Base-by-base conservation (phyloP, 2,888 invertebrate species). In the Tineola bisselliella region DNA sequence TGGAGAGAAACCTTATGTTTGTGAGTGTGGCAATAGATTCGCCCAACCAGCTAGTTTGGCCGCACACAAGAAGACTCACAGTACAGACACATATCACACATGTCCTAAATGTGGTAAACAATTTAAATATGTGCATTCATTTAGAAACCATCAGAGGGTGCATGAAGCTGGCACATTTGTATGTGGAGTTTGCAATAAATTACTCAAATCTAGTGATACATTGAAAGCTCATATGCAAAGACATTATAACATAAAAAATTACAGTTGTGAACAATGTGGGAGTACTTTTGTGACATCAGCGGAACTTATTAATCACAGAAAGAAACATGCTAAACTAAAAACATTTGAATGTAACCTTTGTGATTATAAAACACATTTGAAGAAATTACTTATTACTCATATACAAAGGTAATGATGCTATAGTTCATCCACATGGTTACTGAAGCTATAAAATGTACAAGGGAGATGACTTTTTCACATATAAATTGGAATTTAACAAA, bases 191-290 rank as follows among this genome's bases (percentile, higher is more conserved):
- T 88, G 88, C 64, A 72, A 74, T n/a, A 87, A 86, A 66, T 66
- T 66, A 38, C 69, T 87, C 15, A 87, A 87, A 70, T 77, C 84
- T 0, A 79, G 77, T 59, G 75, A 77, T 56, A 75, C 81, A 10
- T 69, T 86, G 13, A 73, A 76, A 62, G 75, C 76, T 56, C 88
- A 88, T 63, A 77, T 82, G 71, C 75, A 76, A 61, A 71, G 88
- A 43, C 88, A 88, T 69, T 77, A 79, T 59, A 86, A 87, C 64
- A 76, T 88, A 52, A 73, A 73, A 56, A 84, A 87, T 65, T 88
- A 73, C 62, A 87, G 74, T 62, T 88, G 88, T 70, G 87, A 87
- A 66, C 80, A 80, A 44, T 88, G 87, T 70, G 87, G 88, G 11
- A 74, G 74, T 52, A 82, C 79, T 56, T 88, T 87, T 75, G 81